Evolutionary conservation across 1,140 invertebrate species (phyloP).

Genomic region (Heliconius himera): DNA sequence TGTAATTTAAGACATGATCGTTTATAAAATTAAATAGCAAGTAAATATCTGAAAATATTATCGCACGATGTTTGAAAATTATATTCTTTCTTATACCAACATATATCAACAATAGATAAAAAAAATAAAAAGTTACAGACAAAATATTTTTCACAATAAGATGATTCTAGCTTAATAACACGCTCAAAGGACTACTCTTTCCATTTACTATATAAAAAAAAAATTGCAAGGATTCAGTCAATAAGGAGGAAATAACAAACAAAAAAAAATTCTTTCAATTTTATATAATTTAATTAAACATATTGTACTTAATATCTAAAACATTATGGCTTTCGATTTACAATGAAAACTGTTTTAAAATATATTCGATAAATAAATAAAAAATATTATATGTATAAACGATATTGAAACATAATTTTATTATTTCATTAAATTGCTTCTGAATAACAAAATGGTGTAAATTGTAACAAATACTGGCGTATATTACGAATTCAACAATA

Average conservation of each 20-base stretch:
- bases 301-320: slow-evolving; percentile 9
- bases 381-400: neutral
- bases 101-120: no score
- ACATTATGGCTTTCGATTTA: slow-evolving; percentile 8
- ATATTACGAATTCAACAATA: neutral
- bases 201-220: neutral
- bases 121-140: no score
- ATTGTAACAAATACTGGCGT: neutral
- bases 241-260: neutral
- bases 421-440: neutral
- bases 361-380: neutral
- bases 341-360: neutral
- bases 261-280: neutral
- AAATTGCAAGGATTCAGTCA: neutral
- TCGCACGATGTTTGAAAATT: no score
- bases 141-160: no score
- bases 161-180: neutral
- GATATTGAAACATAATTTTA: neutral
- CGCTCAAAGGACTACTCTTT: neutral
- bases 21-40: neutral
- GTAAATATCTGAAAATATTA: no score
- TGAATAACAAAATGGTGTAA: neutral
- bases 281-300: slow-evolving; percentile 16
- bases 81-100: no score
- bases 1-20: neutral